These are phyloP conservation scores for Hydroisotoma schaefferi DNA, from an alignment of 2,888 invertebrate genomes.

Conservation along the genomic window DNA sequence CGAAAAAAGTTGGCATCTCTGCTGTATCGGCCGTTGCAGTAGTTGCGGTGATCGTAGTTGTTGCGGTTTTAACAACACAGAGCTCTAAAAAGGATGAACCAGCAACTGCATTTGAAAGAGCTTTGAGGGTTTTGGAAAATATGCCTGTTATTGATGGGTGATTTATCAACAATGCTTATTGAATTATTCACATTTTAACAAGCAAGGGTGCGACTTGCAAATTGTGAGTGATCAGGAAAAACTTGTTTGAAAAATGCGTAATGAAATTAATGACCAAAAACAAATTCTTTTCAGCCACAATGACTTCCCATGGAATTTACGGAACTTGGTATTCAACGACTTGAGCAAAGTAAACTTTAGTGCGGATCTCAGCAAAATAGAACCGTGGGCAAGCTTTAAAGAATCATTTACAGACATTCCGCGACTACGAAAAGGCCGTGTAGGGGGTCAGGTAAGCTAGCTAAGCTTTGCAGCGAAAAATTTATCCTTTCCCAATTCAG, in stretches of 20 bases:
- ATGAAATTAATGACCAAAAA: neutral
- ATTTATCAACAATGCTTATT: no score
- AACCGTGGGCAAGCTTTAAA: constrained; percentile 48
- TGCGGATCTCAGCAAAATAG: constrained; percentile 47
- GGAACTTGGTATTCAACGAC: constrained; percentile 50
- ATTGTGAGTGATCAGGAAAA: neutral
- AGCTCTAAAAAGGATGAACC: neutral
- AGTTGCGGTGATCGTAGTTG: neutral
- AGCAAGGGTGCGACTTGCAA: neutral
- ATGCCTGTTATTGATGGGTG: constrained; percentile 42
- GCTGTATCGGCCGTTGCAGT: neutral
- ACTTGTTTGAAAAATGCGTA: neutral
- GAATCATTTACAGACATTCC: constrained; percentile 54
- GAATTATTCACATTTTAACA: neutral
- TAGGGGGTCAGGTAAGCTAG: constrained; percentile 54
- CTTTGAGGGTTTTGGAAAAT: constrained; percentile 17
- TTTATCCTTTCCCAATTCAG: no score
- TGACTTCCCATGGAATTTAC: constrained; percentile 51
- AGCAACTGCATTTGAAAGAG: neutral
- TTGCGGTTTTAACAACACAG: constrained; percentile 6
- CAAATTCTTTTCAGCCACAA: constrained; percentile 50
- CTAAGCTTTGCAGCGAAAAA: no score
- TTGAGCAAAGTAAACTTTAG: constrained; percentile 50
- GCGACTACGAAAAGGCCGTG: constrained; percentile 52
- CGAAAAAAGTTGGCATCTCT: constrained; percentile 2